Evolutionary conservation across 2,113 vertebrate genomes (phyloP).

Genomic region (Syrrhaptes paradoxus): DNA sequence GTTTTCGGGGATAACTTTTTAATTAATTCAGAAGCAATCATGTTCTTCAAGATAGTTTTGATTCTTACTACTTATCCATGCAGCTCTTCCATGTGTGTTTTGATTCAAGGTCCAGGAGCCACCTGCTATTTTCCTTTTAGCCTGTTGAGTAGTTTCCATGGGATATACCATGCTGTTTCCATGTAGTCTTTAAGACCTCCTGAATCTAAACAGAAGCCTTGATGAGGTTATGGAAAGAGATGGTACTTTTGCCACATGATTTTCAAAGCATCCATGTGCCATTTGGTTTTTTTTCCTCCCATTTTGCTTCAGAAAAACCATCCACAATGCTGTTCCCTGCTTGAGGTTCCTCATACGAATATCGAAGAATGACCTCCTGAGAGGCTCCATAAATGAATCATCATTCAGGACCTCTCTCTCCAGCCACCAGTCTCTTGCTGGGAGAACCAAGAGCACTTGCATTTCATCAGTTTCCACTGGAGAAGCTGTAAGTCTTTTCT

Average conservation of each 20-base stretch:
- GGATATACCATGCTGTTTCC: neutral
- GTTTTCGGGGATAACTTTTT: neutral
- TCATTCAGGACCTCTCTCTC: slow-evolving; percentile 66
- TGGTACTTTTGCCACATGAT: fast-evolving
- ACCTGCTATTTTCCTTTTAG: neutral
- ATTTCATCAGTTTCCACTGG: slow-evolving; percentile 64
- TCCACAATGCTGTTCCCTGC: slow-evolving; percentile 70
- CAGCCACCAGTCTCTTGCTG: slow-evolving; percentile 55
- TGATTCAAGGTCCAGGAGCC: neutral
- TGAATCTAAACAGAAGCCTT: neutral
- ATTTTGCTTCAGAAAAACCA: slow-evolving; percentile 61
- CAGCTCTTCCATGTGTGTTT: neutral
- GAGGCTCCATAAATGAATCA: slow-evolving; percentile 63
- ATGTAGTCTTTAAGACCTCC: neutral
- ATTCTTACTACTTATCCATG: neutral
- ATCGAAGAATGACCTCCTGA: slow-evolving; percentile 58
- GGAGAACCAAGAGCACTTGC: slow-evolving; percentile 51
- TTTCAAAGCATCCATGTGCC: neutral
- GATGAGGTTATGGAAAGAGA: neutral
- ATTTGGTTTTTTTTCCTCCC: neutral
- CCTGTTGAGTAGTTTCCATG: neutral
- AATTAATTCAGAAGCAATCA: neutral
- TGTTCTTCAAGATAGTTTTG: neutral
- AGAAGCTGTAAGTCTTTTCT: slow-evolving; percentile 65
- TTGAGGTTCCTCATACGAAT: slow-evolving; percentile 67